These are phyloP conservation scores for Nanorana parkeri DNA, from an alignment of 2,113 vertebrate species.

Conservation along the genomic window DNA sequence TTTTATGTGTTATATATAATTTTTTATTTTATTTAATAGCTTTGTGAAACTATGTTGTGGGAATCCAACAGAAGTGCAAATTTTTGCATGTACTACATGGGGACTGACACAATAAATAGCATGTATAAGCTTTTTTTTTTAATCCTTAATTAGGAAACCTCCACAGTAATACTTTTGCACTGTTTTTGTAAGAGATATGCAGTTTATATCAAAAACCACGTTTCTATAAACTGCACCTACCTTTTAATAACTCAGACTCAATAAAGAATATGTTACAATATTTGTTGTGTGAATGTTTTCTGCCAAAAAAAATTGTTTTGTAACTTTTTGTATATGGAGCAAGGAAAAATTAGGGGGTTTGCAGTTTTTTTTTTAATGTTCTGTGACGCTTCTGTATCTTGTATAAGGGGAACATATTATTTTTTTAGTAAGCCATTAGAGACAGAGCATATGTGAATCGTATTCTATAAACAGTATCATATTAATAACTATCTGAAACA, in stretches of 20 bases:
- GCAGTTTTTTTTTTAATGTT: not conserved
- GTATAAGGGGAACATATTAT: not conserved
- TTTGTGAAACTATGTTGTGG: conserved; percentile 62
- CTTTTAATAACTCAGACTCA: conserved; percentile 65
- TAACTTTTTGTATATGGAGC: conserved; percentile 8
- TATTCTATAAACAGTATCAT: not conserved
- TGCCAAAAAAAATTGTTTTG: conserved; percentile 53
- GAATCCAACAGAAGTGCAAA: conserved; percentile 67
- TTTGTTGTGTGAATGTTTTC: conserved; percentile 67
- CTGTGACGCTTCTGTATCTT: not conserved
- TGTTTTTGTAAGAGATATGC: conserved; percentile 72
- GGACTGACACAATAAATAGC: conserved; percentile 63
- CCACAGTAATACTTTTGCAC: conserved; percentile 67
- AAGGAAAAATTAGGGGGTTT: not conserved
- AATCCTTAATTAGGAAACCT: conserved; percentile 61
- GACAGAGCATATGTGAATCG: not conserved
- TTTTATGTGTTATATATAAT: conserved; percentile 62
- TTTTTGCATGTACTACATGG: conserved; percentile 64
- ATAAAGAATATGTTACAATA: conserved; percentile 75
- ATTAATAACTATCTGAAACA: not conserved
- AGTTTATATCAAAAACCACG: conserved; percentile 66
- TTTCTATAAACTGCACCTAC: conserved; percentile 69
- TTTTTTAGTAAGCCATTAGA: conserved; percentile 28
- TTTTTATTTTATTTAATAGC: conserved; percentile 23
- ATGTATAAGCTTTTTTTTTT: conserved; percentile 65